These are phyloP conservation scores for Lagopus muta DNA, from an alignment of 2,113 vertebrate species.

Conservation along the genomic window DNA sequence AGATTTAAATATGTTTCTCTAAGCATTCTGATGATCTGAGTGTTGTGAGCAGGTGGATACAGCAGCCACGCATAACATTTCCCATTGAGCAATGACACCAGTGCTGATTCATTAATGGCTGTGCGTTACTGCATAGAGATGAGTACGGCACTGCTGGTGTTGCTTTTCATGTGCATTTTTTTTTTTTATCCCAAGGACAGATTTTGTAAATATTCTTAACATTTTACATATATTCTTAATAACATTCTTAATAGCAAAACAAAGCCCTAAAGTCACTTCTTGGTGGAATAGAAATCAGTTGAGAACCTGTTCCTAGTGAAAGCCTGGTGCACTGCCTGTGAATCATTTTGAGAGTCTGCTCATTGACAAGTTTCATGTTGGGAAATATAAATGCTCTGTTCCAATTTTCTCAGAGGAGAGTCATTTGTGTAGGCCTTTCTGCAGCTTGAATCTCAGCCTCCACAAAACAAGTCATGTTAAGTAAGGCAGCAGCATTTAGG, in stretches of 20 bases:
- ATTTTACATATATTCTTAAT: not conserved
- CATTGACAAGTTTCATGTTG: conserved; percentile 31
- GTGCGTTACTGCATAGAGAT: not conserved
- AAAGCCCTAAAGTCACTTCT: not conserved
- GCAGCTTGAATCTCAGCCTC: conserved; percentile 55
- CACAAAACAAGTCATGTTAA: conserved; percentile 32
- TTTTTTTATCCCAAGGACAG: not conserved
- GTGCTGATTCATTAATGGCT: not conserved
- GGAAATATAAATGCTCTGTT: conserved; percentile 51
- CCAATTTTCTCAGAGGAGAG: conserved; percentile 26
- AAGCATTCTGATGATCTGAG: not conserved
- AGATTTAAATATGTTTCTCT: not conserved
- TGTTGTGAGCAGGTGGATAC: not conserved
- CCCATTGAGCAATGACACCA: not conserved
- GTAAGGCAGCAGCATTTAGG: conserved; percentile 55
- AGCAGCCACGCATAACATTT: fast-evolving
- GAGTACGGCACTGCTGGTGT: not conserved
- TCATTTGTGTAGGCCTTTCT: conserved; percentile 55
- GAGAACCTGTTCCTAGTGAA: conserved; percentile 4
- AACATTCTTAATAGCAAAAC: not conserved
- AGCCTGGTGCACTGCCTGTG: conserved; percentile 32
- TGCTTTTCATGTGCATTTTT: not conserved
- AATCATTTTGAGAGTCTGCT: conserved; percentile 54
- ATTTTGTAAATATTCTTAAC: not conserved
- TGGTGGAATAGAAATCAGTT: not conserved